Base-by-base conservation (phyloP, 2,113 vertebrate genomes). In the Clinocottus analis region DNA sequence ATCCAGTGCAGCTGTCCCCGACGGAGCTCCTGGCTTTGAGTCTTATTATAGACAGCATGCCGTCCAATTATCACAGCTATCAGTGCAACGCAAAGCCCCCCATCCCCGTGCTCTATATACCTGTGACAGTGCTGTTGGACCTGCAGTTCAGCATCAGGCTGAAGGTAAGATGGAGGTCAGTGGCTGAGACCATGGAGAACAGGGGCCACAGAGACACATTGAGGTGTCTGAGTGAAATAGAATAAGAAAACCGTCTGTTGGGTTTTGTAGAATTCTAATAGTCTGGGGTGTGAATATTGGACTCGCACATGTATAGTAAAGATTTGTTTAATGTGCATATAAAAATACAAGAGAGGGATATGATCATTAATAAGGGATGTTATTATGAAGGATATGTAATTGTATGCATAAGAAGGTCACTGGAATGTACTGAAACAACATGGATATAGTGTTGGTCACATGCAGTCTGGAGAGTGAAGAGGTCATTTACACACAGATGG, bases 11-110 rank as follows among this genome's bases (percentile, higher is more conserved):
- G 71, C 8, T 1, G 81, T 90, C 91, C 93, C 93, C 82, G 86
- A 87, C 43, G 90, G 88, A 90, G 77, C 79, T 84, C 51, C 86
- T 82, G 85, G 80, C 78, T 87, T 90, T 91, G 82, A 85, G 80
- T 93, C 91, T 93, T 91, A 94, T 94, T 91, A 91, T 92, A 93
- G 86, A 91, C 80, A 72, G 27, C 89, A 86, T 85, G 89, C 82
- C 64, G 70, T 91, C 90, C 90, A 93, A 94, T 94, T 94, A 93
- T 91, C 90, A 91, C 83, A 51, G 55, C 79, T 77, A 89, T 89
- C 86, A 88, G 9, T 1, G 49, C 3, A 53, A 11, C 7, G 8
- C n/a, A n/a, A 21, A 16, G 16, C 19, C 6, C 47, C 45, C 45
- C 47, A 7, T 9, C 49, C 21, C 29, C 35, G 21, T 79, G 75